Evolutionary conservation across 1,140 invertebrate species (phyloP), one percentile per base, ranked within the genome.

Genomic region (Brachionus rubens): DNA sequence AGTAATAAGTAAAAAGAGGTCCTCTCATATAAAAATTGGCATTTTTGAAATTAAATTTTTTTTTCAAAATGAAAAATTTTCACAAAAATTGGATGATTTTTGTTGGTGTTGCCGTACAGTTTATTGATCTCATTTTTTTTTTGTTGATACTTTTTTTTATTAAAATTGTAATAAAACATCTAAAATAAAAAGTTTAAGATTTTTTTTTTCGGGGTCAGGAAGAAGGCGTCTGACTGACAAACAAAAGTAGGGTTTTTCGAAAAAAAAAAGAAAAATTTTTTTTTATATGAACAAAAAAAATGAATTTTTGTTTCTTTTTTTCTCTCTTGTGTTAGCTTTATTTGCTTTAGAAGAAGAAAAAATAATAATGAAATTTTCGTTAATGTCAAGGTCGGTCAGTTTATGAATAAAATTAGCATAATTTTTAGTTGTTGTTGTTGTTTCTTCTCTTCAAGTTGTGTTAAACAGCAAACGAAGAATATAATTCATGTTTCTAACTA

Each of bases 41-140:
- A 65, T 65, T 65, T 65, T 65, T 43, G 19, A 43, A 43, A 43
- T 40, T 24, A 41, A 19, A 19, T 62, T 62, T 62, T 36, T 14
- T 36, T n/a, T n/a, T n/a, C n/a, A n/a, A n/a, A n/a, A n/a, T n/a
- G n/a, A 36, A 9, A 14, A 7, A 14, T 46, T 46, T 46, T 46
- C 14, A 46, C n/a, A 46, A 46, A 14, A 46, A 14, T 14, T 3
- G 9, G 43, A n/a, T n/a, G n/a, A n/a, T n/a, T n/a, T n/a, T n/a
- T n/a, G n/a, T n/a, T n/a, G n/a, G n/a, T n/a, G n/a, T n/a, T n/a
- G n/a, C n/a, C n/a, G n/a, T n/a, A n/a, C n/a, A n/a, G n/a, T n/a
- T n/a, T n/a, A n/a, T n/a, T n/a, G n/a, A n/a, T n/a, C n/a, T n/a
- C n/a, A n/a, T n/a, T n/a, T n/a, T n/a, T n/a, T n/a, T n/a, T n/a